phyloP scores from a whole-genome alignment of 2,888 invertebrate species.

The Megamerina dolium region DNA sequence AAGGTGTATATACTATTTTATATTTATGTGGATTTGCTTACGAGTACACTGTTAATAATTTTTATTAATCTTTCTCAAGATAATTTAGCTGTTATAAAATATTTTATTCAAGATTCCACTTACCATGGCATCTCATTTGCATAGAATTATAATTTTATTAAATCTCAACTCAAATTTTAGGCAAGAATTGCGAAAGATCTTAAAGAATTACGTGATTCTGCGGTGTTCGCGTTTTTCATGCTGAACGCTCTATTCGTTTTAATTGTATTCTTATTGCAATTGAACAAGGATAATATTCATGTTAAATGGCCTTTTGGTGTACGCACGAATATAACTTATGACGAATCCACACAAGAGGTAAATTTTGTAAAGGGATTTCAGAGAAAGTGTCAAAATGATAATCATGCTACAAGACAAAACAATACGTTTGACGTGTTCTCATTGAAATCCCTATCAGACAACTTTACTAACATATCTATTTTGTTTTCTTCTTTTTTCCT shows the following conservation, averaged over 20 bases:
- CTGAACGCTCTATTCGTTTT: slow-evolving; percentile 97
- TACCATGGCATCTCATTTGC: neutral
- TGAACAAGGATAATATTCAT: slow-evolving; percentile 95
- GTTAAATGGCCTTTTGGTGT: slow-evolving; percentile 95
- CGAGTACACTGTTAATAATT: neutral
- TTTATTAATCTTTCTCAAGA: no score
- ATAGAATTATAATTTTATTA: neutral
- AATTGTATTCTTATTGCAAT: slow-evolving; percentile 95
- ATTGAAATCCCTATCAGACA: slow-evolving; percentile 29
- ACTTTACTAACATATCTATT: slow-evolving; percentile 46
- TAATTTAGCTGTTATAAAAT: no score
- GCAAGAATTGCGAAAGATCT: slow-evolving; percentile 84
- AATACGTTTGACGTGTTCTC: slow-evolving; percentile 26
- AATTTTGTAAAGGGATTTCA: slow-evolving; percentile 48
- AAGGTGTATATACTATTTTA: neutral
- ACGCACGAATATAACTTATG: slow-evolving; percentile 87
- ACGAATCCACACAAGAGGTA: slow-evolving; percentile 88
- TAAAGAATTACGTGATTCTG: slow-evolving; percentile 90
- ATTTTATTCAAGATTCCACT: no score
- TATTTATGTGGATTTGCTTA: neutral
- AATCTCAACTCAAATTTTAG: slow-evolving; percentile 55
- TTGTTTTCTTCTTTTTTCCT: slow-evolving; percentile 31
- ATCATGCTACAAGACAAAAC: no score
- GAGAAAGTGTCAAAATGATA: slow-evolving; percentile 16
- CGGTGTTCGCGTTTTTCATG: slow-evolving; percentile 97